Evolutionary conservation across 2,797 vertebrate species (phyloP).

Genomic region (Simalia tracyae): DNA sequence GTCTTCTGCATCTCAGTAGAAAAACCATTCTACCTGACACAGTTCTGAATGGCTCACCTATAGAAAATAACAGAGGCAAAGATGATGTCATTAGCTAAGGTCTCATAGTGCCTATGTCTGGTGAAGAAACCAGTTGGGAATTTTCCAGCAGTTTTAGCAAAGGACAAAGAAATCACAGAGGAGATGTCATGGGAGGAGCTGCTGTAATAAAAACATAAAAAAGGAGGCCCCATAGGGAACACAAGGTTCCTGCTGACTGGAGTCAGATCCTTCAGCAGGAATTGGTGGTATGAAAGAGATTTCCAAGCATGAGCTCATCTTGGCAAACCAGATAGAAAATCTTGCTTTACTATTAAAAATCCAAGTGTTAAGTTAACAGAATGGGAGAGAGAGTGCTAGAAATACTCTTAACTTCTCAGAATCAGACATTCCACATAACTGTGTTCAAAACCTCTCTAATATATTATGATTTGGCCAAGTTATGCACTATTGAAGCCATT

Average conservation of each 20-base stretch:
- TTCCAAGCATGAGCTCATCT: conserved; percentile 11
- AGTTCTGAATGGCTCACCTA: neutral
- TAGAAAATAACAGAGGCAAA: conserved; percentile 1
- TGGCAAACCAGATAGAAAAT: neutral
- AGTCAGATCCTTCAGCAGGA: neutral
- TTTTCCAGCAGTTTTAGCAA: conserved; percentile 26
- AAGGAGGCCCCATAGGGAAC: neutral
- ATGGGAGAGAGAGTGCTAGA: neutral
- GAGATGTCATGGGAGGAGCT: conserved; percentile 8
- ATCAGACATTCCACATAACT: neutral
- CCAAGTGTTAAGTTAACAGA: neutral
- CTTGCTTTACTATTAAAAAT: neutral
- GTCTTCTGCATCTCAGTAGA: neutral
- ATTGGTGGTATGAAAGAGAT: neutral
- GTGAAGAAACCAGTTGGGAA: neutral
- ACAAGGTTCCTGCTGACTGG: neutral
- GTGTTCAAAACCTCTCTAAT: neutral
- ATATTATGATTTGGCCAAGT: neutral
- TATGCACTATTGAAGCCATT: neutral
- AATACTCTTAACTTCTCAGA: neutral
- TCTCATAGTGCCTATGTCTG: neutral
- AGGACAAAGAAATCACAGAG: conserved; percentile 5
- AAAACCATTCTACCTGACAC: neutral
- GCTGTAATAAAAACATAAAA: conserved; percentile 12
- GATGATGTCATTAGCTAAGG: neutral